These are phyloP conservation scores for Drosophila kepulauana DNA, from an alignment of 1,140 invertebrate genomes.

Conservation along the genomic window DNA sequence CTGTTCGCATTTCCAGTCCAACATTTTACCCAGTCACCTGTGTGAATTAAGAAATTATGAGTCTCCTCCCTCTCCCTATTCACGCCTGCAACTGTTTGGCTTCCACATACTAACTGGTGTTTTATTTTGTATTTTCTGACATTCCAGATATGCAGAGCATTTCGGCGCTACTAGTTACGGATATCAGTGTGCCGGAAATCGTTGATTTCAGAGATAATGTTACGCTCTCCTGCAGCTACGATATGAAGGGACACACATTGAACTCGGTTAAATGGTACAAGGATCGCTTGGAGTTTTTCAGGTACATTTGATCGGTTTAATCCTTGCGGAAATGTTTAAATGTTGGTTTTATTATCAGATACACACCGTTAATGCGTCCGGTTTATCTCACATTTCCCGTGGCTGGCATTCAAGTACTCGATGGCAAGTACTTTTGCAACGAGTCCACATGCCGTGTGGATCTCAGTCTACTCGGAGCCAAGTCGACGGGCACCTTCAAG, in stretches of 20 bases:
- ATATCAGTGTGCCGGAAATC: constrained; percentile 85
- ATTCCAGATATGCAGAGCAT: constrained; percentile 58
- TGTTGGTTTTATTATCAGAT: constrained; percentile 47
- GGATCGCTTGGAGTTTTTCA: constrained; percentile 90
- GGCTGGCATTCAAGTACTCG: constrained; percentile 90
- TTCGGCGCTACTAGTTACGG: constrained; percentile 72
- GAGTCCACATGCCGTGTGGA: constrained; percentile 86
- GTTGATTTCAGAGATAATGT: constrained; percentile 86
- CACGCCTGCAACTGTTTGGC: constrained; percentile 2
- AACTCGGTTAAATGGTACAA: constrained; percentile 94
- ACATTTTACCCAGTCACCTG: constrained; percentile 53
- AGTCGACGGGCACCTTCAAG: constrained; percentile 86
- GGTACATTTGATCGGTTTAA: constrained; percentile 67
- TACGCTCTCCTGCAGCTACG: constrained; percentile 86
- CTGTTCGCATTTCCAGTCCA: constrained; percentile 18
- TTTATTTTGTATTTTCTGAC: constrained; percentile 5
- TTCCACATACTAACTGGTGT: constrained; percentile 4
- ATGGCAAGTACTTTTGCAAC: constrained; percentile 89
- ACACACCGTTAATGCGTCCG: constrained; percentile 79
- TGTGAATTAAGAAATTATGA: constrained; percentile 57
- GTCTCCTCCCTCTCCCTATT: background rate
- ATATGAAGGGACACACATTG: constrained; percentile 88
- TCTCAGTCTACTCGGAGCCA: constrained; percentile 86
- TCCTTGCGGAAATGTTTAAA: background rate
- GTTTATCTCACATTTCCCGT: constrained; percentile 80